Evolutionary conservation across 2,113 vertebrate species (phyloP).

Genomic region (Polypterus senegalus): DNA sequence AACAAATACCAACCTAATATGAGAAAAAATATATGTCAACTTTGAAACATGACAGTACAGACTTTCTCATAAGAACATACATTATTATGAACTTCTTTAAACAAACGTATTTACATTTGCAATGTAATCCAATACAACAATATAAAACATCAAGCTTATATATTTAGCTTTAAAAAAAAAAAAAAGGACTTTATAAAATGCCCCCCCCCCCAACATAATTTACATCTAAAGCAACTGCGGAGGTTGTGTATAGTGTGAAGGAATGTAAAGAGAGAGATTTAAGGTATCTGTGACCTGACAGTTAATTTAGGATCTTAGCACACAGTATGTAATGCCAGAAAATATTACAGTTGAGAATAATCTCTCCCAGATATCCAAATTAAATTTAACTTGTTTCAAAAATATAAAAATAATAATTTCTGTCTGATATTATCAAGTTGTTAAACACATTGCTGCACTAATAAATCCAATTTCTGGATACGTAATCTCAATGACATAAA

Average conservation of each 20-base stretch:
- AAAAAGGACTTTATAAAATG: background rate
- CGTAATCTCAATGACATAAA: too few relatives aligned
- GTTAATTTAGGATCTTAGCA: background rate
- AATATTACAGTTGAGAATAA: background rate
- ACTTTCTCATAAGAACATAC: conserved; percentile 11
- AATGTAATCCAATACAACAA: conserved; percentile 9
- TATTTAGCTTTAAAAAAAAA: conserved; percentile 12
- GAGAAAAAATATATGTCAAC: background rate
- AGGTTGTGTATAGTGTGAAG: background rate
- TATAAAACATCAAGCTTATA: conserved; percentile 17
- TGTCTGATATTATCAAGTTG: background rate
- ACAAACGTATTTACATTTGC: conserved; percentile 16
- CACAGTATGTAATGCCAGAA: background rate
- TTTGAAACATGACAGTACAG: conserved; percentile 7
- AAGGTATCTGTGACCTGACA: background rate
- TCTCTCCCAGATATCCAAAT: too few relatives aligned
- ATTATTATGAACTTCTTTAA: conserved; percentile 11
- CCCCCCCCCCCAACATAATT: background rate
- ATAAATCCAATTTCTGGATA: too few relatives aligned
- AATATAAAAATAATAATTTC: background rate
- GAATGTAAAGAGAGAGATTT: background rate
- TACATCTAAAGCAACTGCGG: background rate
- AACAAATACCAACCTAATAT: conserved; percentile 4
- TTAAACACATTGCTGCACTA: too few relatives aligned
- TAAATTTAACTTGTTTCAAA: background rate